Evolutionary conservation across 2,113 vertebrate species (phyloP).

Genomic region (Pelecanus crispus): DNA sequence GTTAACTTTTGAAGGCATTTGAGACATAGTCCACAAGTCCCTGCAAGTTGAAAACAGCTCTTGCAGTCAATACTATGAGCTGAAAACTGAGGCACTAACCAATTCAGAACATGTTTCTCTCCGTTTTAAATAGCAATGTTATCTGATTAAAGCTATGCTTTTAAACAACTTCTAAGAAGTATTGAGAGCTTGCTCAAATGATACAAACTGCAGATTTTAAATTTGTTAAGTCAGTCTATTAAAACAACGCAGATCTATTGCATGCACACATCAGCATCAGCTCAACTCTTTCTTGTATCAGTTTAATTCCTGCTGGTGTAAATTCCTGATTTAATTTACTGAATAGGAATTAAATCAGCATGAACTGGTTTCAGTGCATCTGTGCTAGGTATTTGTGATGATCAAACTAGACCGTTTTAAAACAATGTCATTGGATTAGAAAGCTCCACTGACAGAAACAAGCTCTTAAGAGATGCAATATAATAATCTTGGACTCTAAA

Average conservation of each 20-base stretch:
- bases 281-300: neutral
- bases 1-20: neutral
- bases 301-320: conserved; percentile 14
- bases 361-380: neutral
- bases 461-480: neutral
- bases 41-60: neutral
- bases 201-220: neutral
- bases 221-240: neutral
- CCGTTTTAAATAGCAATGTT: neutral
- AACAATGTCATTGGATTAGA: neutral
- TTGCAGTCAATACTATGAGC: neutral
- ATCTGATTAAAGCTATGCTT: neutral
- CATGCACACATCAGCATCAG: neutral
- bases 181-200: neutral
- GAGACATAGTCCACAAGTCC: neutral
- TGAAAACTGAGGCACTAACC: neutral
- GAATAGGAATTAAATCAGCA: conserved; percentile 37
- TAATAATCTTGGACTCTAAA: neutral
- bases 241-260: neutral
- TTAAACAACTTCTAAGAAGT: neutral
- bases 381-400: neutral
- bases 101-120: neutral
- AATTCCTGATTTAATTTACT: conserved; percentile 28
- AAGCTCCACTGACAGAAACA: neutral
- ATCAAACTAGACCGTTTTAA: neutral